A percentile compares a stretch with the other conserved stretches of the same genome.
Evolutionary conservation across 2,113 vertebrate genomes (phyloP).

Genomic region (Cathartes aura): DNA sequence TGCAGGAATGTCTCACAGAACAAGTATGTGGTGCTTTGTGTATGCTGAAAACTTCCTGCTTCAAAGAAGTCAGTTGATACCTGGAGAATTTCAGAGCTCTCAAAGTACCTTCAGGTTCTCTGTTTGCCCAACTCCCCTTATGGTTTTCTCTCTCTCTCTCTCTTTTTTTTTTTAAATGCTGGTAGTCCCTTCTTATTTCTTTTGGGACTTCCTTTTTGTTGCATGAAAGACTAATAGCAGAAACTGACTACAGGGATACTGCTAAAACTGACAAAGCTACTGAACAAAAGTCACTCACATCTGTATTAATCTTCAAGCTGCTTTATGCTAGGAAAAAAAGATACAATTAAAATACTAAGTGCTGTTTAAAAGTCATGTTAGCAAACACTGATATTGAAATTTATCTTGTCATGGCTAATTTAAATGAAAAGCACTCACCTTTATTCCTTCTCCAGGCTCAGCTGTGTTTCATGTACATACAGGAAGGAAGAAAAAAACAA

Average conservation of each 20-base stretch:
- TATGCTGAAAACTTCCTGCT: neutral
- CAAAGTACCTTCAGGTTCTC: neutral
- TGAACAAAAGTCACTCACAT: neutral
- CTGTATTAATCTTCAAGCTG: neutral
- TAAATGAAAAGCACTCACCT: neutral
- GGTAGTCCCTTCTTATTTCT: neutral
- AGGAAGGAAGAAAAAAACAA: neutral
- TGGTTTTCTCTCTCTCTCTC: accelerated
- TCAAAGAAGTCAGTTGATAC: neutral
- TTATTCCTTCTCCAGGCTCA: neutral
- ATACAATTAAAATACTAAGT: neutral
- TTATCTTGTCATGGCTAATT: neutral
- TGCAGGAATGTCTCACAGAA: neutral
- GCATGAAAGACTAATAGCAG: neutral
- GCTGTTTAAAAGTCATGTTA: neutral
- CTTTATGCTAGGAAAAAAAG: neutral
- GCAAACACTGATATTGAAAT: neutral
- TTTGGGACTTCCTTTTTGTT: neutral
- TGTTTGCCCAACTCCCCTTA: neutral
- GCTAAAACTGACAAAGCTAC: neutral
- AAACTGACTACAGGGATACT: neutral
- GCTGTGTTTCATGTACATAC: neutral
- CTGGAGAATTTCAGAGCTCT: neutral
- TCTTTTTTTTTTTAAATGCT: neutral
- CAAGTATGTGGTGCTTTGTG: neutral